Percentiles rank a stretch among this genome's conserved stretches.
Evolutionary conservation across 2,888 invertebrate genomes (phyloP).

Genomic region (Ethmia dodecea): DNA sequence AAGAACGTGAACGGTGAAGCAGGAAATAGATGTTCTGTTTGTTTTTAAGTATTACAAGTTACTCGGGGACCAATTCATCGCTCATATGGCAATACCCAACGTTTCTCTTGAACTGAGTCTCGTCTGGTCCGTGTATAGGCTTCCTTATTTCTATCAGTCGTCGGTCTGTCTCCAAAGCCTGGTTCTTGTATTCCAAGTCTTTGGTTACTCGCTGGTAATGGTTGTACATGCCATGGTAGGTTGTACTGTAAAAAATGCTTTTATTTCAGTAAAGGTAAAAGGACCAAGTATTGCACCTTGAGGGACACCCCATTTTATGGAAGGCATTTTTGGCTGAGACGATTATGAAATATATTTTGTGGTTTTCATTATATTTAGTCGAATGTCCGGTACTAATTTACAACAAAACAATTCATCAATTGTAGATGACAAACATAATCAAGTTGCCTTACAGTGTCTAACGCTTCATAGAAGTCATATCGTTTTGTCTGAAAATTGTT

Average conservation of each 20-base stretch:
- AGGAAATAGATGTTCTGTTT: no score
- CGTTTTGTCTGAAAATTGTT: neutral
- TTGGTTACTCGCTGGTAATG: conserved; percentile 77
- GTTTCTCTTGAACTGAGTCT: conserved; percentile 83
- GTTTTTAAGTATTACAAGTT: neutral
- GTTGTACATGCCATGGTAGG: conserved; percentile 78
- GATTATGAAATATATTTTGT: no score
- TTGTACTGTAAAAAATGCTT: conserved; percentile 55
- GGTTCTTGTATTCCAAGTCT: conserved; percentile 86
- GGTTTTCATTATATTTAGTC: no score
- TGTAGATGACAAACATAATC: no score
- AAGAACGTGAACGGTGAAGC: no score
- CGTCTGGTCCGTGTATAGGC: conserved; percentile 69
- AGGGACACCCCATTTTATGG: neutral
- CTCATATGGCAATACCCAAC: conserved; percentile 84
- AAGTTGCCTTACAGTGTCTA: no score
- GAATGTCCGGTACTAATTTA: no score
- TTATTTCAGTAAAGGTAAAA: conserved; percentile 1
- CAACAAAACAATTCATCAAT: no score
- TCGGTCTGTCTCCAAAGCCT: conserved; percentile 86
- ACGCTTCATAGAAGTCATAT: no score
- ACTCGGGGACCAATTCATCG: conserved; percentile 71
- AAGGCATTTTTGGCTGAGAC: no score
- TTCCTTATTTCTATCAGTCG: conserved; percentile 84
- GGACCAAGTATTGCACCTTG: neutral